Evolutionary conservation across 2,888 invertebrate genomes (phyloP), one percentile per base, ranked within the genome.

Genomic region (Trissolcus japonicus): DNA sequence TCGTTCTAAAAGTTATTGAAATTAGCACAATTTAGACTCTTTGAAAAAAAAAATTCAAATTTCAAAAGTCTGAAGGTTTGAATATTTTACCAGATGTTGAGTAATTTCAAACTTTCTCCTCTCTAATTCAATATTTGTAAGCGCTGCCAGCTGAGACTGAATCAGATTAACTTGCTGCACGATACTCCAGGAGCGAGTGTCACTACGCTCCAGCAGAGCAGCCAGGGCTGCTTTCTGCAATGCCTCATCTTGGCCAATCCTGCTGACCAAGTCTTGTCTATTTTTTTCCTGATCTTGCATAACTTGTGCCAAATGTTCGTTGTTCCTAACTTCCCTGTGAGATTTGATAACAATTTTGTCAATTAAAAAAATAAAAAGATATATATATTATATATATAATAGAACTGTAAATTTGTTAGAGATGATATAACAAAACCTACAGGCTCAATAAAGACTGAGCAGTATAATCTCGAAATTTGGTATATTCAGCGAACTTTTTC

Each of bases 81-180:
- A 43, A 43, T 14, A 4, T 25, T 25, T 61, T 87, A 92, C 94
- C 86, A 94, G 91, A 86, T 94, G 94, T 80, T 93, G 93, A 80
- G 91, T 90, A 69, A 94, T 91, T 83, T 93, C 90, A 72, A 94
- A 89, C 87, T 92, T 93, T 82, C 92, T 93, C 82, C 92, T 92
- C 81, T 94, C 93, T 83, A 95, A 91, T 89, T 95, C 95, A 79
- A 94, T 92, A 57, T 91, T 90, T 80, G 95, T 95, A 25, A 95
- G 90, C 68, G 92, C 92, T 17, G 94, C 94, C 80, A 95, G 89
- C 88, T 95, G 94, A 11, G 91, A 90, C 81, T 95, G 94, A 51
- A 95, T 94, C 71, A 94, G 89, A 81, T 92, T 91, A 79, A 95
- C 93, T 90, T 95, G 94, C 86, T 95, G 94, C 80, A 94, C 91